A percentile compares a stretch with the other conserved stretches of the same genome.
Conservation (phyloP, 2,888 invertebrate genomes). For the Thereva nobilitata region DNA sequence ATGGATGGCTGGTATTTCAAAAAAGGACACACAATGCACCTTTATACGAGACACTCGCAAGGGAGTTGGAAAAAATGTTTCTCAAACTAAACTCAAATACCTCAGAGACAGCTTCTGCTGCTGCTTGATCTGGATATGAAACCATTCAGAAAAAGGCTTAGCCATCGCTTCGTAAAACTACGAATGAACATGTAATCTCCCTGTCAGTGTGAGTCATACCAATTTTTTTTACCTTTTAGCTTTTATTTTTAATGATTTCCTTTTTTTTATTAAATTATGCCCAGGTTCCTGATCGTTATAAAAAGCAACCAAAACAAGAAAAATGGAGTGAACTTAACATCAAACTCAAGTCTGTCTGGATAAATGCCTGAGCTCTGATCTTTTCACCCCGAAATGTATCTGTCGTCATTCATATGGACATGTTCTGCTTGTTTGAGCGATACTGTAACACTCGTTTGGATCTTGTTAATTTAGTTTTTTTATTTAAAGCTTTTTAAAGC, state of each 20-base stretch:
- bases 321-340: no score
- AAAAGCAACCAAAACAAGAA: no score
- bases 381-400: no score
- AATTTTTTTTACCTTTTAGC: constrained; percentile 27
- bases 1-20: constrained; percentile 43
- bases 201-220: constrained; percentile 32
- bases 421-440: no score
- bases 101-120: constrained; percentile 1
- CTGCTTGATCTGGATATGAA: not conserved
- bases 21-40: constrained; percentile 30
- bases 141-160: constrained; percentile 4
- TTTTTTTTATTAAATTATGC: constrained; percentile 7
- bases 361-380: no score
- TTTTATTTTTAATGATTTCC: constrained; percentile 31
- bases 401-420: no score
- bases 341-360: no score
- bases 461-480: constrained; percentile 2
- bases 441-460: constrained; percentile 3
- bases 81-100: constrained; percentile 1
- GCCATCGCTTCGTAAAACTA: constrained; percentile 12
- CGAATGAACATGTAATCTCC: constrained; percentile 33
- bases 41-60: no score
- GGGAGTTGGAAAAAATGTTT: not conserved
- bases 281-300: no score
- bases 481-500: not conserved